A percentile compares a stretch with the other conserved stretches of the same genome.
Evolutionary conservation across 2,113 vertebrate genomes (phyloP).

Genomic region (Eidolon helvum): DNA sequence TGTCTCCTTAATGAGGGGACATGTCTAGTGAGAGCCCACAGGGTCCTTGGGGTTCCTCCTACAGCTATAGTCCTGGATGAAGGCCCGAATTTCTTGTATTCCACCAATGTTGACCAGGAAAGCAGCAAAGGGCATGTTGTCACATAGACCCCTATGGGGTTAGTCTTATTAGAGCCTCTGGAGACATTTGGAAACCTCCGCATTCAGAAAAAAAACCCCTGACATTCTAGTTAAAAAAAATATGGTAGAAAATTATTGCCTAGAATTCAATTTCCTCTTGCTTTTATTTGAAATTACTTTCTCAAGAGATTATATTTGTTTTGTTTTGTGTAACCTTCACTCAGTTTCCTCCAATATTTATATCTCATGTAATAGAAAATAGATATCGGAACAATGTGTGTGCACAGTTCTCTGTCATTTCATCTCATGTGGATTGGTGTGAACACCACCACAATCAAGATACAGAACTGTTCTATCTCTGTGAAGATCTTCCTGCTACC

Average conservation of each 20-base stretch:
- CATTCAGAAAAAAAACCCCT: background rate
- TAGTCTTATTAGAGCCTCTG: background rate
- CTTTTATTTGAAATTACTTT: conserved; percentile 5
- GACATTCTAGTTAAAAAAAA: background rate
- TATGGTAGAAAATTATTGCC: background rate
- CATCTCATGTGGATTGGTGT: background rate
- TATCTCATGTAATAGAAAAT: background rate
- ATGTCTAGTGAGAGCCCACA: background rate
- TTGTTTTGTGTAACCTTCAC: background rate
- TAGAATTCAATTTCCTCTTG: background rate
- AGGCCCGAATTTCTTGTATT: background rate
- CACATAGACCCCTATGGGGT: background rate
- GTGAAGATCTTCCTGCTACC: background rate
- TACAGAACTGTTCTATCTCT: background rate
- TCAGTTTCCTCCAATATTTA: background rate
- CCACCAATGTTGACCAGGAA: background rate
- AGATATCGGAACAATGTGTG: background rate
- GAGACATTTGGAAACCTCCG: background rate
- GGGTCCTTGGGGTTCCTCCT: no score
- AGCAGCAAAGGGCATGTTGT: background rate
- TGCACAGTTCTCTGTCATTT: background rate
- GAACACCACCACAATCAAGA: background rate
- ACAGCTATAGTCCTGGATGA: background rate
- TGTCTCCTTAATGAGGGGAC: background rate
- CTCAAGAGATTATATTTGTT: background rate